phyloP scores from a whole-genome alignment of 2,888 invertebrate species.

The Polymixis lichenea region DNA sequence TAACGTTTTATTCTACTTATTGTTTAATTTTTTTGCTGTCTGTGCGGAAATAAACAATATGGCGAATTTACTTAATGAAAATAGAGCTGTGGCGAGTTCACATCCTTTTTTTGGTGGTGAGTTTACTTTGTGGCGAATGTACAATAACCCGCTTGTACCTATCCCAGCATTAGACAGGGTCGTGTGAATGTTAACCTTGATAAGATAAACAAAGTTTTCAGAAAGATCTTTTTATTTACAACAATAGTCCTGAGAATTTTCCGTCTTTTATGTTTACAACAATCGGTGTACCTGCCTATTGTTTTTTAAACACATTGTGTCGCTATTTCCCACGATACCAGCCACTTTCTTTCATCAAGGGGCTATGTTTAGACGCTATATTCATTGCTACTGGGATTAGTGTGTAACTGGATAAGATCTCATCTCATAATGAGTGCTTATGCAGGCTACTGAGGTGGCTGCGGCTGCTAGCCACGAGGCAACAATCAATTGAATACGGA shows the following conservation, averaged over 20 bases:
- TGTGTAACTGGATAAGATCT: constrained; percentile 62
- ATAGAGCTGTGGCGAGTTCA: no score
- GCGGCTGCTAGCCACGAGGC: constrained; percentile 50
- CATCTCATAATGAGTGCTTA: constrained; percentile 58
- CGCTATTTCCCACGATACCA: constrained; percentile 53
- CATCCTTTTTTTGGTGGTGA: no score
- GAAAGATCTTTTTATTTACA: constrained; percentile 35
- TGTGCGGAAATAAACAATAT: no score
- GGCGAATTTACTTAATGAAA: no score
- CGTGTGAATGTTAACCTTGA: constrained; percentile 35
- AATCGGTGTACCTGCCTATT: constrained; percentile 42
- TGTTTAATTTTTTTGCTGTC: no score
- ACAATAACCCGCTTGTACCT: background rate
- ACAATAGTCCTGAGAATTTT: constrained; percentile 58
- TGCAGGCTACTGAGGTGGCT: constrained; percentile 46
- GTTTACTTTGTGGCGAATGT: no score
- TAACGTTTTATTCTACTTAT: no score
- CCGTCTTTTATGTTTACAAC: constrained; percentile 41
- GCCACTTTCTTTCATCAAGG: constrained; percentile 59
- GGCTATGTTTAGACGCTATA: constrained; percentile 38
- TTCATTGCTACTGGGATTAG: constrained; percentile 57
- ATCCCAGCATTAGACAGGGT: constrained; percentile 8
- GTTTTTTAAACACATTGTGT: constrained; percentile 52
- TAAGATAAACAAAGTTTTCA: constrained; percentile 22
- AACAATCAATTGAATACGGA: constrained; percentile 64